Evolutionary conservation across 2,113 vertebrate species (phyloP), one percentile per base, ranked within the genome.

Genomic region (Nycticebus coucang): DNA sequence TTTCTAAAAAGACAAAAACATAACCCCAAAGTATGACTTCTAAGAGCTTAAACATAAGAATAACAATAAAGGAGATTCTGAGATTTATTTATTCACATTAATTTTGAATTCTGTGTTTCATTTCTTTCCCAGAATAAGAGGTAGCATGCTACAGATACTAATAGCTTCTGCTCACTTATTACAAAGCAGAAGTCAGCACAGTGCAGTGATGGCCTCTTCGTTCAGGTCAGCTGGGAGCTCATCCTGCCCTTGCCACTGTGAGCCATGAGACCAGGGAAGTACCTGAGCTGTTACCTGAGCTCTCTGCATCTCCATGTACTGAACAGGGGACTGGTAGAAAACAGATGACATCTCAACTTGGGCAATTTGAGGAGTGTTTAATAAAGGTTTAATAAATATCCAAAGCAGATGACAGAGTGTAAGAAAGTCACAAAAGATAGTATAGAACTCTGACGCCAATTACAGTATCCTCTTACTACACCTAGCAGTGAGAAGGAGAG

Each of bases 1-100:
- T 95, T 91, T 78, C 64, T 89, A n/a, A 24, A 68, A 88, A 96
- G 28, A 85, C 22, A 75, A 93, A 93, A 83, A 53, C 50, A 91
- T 19, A 45, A 2, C 7, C 17, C 33, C 2, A 4, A 94, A 79
- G 45, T 1, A 85, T 60, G 62, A 87, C 26, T 90, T 77, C 22
- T 87, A 87, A 78, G 72, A 81, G 21, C 45, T 85, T 59, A 71
- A 83, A 17, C 28, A 72, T 80, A 41, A 85, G 14, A 72, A 85
- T 62, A 77, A 89, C 33, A 95, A 64, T 28, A 81, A 75, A 89
- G 26, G 26, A 30, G 66, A 82, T 96, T 82, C 68, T 89, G 24
- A 74, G 35, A 81, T 68, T 78, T 82, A 69, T 83, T 75, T 97
- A 45, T 81, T 84, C 18, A 4, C 83, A 95, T 71, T 69, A 66